phyloP scores from a whole-genome alignment of 2,797 vertebrate genomes.

The Novumbra hubbsi region DNA sequence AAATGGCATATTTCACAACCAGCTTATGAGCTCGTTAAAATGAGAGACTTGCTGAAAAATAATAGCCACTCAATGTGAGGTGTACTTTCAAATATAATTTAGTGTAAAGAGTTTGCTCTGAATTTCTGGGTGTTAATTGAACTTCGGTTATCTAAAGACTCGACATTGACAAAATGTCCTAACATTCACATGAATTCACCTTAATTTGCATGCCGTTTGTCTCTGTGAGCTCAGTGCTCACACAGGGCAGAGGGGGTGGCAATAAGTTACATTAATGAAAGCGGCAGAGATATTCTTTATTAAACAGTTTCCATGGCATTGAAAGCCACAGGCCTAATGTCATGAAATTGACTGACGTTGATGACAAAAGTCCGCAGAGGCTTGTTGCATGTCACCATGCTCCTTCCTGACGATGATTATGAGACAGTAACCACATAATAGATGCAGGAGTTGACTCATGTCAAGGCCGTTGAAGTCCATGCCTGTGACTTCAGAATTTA shows the following conservation, averaged over 20 bases:
- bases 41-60: conserved; percentile 18
- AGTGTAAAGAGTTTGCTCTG: conserved; percentile 18
- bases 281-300: conserved; percentile 3
- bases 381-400: neutral
- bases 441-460: neutral
- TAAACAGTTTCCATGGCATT: neutral
- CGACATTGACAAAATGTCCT: conserved; percentile 24
- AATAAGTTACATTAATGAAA: neutral
- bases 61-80: conserved; percentile 32
- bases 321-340: neutral
- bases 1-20: conserved; percentile 12
- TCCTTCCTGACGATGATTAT: neutral
- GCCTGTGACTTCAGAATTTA: neutral
- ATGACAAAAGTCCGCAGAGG: neutral
- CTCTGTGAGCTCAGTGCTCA: conserved; percentile 8
- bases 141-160: conserved; percentile 33
- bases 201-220: conserved; percentile 43
- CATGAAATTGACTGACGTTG: conserved; percentile 2
- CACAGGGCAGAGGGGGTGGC: neutral
- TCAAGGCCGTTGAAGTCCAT: neutral
- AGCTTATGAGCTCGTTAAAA: conserved; percentile 5
- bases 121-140: conserved; percentile 32
- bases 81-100: conserved; percentile 19
- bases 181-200: conserved; percentile 34
- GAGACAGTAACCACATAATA: neutral